Evolutionary conservation across 2,888 invertebrate species (phyloP).

Genomic region (Empis stercorea): DNA sequence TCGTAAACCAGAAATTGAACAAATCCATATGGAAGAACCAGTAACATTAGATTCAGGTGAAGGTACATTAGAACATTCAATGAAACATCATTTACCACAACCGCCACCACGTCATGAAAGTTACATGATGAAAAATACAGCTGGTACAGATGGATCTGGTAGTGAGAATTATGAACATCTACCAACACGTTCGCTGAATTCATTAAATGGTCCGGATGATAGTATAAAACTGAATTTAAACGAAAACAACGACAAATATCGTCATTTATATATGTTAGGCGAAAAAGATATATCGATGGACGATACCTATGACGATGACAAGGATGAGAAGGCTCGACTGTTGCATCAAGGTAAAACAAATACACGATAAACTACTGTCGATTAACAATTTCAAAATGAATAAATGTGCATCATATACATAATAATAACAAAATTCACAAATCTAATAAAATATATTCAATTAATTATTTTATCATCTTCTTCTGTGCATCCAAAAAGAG

Average conservation of each 20-base stretch:
- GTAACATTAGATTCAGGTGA: constrained; percentile 49
- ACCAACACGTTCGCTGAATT: constrained; percentile 38
- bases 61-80: constrained; percentile 57
- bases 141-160: constrained; percentile 41
- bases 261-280: constrained; percentile 49
- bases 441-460: background rate
- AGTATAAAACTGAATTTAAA: constrained; percentile 41
- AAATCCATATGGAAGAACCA: constrained; percentile 74
- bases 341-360: constrained; percentile 42
- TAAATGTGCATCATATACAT: background rate
- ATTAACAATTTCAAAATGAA: too few species aligned
- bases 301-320: constrained; percentile 36
- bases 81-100: constrained; percentile 44
- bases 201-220: constrained; percentile 44
- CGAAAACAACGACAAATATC: constrained; percentile 55
- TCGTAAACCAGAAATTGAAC: constrained; percentile 87
- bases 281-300: constrained; percentile 37
- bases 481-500: too few species aligned
- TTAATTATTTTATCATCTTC: too few species aligned
- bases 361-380: background rate
- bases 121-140: constrained; percentile 55
- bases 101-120: constrained; percentile 66
- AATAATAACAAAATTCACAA: background rate
- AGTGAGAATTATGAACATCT: constrained; percentile 55
- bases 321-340: constrained; percentile 35